These are phyloP conservation scores for Netelia melanura DNA, from an alignment of 2,888 invertebrate species.

Conservation along the genomic window DNA sequence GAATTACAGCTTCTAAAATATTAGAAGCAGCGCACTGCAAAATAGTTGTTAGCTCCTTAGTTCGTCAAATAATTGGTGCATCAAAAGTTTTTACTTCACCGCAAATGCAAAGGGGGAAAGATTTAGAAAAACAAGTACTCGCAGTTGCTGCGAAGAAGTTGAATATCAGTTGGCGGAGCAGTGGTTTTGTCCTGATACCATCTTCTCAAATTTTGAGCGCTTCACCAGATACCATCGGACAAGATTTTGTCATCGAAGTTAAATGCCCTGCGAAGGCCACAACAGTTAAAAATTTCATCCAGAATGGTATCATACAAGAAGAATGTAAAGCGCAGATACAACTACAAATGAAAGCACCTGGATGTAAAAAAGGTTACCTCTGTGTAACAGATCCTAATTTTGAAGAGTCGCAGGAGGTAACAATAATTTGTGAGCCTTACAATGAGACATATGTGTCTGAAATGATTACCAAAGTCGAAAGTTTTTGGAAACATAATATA, in stretches of 20 bases:
- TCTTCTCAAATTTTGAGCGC: conserved; percentile 66
- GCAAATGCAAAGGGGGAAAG: no score
- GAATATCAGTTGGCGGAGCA: no score
- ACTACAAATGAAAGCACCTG: conserved; percentile 31
- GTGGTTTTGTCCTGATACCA: conserved; percentile 24
- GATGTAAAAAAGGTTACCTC: conserved; percentile 64
- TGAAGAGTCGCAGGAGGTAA: conserved; percentile 57
- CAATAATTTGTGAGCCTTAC: conserved; percentile 1
- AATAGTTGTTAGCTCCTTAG: no score
- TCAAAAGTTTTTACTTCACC: no score
- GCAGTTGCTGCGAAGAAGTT: no score
- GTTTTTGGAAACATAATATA: conserved; percentile 69
- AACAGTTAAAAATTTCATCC: conserved; percentile 14
- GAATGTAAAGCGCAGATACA: no score
- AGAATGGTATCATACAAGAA: no score
- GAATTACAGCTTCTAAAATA: no score
- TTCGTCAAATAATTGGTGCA: no score
- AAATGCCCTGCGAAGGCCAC: conserved; percentile 71
- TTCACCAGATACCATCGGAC: conserved; percentile 72
- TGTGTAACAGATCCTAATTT: conserved; percentile 73
- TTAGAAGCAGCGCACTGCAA: no score
- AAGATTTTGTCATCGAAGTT: conserved; percentile 72
- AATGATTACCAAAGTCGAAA: conserved; percentile 59
- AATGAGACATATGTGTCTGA: conserved; percentile 26
- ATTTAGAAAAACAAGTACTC: no score